A percentile compares a stretch with the other conserved stretches of the same genome.
Evolutionary conservation across 2,113 vertebrate species (phyloP).

Genomic region (Xyrauchen texanus): DNA sequence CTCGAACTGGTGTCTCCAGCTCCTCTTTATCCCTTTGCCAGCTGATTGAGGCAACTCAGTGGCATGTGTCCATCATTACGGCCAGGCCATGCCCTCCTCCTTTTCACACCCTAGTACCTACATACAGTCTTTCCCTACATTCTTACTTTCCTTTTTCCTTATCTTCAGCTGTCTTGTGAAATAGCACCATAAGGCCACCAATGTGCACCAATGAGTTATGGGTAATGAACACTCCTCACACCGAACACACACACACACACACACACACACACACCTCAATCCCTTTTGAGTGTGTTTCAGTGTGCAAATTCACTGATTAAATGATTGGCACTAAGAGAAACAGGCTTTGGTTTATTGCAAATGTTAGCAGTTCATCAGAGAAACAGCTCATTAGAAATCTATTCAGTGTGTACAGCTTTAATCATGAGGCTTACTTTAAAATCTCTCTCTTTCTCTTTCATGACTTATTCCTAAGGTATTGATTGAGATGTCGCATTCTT

Average conservation of each 20-base stretch:
- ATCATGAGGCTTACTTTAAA: constrained; percentile 66
- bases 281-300: constrained; percentile 33
- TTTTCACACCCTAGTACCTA: no score
- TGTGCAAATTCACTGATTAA: constrained; percentile 60
- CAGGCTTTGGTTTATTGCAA: constrained; percentile 60
- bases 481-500: not conserved
- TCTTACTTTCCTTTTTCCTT: not conserved
- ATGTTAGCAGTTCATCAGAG: constrained; percentile 69
- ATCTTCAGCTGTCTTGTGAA: no score
- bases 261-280: not conserved
- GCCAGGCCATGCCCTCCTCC: no score
- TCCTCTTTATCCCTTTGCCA: no score
- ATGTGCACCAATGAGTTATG: not conserved
- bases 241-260: no score
- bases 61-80: no score
- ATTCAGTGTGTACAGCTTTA: constrained; percentile 70
- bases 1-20: no score
- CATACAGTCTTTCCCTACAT: no score
- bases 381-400: constrained; percentile 73
- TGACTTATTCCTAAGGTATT: constrained; percentile 6
- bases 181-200: constrained; percentile 21
- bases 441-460: constrained; percentile 1
- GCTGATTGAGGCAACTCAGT: no score
- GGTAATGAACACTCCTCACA: constrained; percentile 24
- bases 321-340: constrained; percentile 49